Evolutionary conservation across 2,113 vertebrate genomes (phyloP).

Genomic region (Cricetomys ansorgei): DNA sequence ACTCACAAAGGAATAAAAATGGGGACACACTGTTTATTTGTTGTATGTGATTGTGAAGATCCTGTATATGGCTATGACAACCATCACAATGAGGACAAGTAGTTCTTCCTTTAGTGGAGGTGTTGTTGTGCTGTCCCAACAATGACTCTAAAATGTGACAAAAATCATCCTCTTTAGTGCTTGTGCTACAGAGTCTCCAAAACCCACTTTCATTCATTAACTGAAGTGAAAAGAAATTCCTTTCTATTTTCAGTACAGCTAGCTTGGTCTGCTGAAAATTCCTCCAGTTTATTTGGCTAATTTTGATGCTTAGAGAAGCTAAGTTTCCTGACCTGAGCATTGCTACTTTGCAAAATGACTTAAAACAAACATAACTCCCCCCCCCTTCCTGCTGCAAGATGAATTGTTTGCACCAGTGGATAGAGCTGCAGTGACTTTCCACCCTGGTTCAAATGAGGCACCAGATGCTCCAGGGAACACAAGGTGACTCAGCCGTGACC

Average conservation of each 20-base stretch:
- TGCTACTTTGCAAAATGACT: conserved; percentile 7
- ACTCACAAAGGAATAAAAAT: neutral
- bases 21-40: neutral
- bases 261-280: conserved; percentile 21
- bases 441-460: neutral
- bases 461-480: neutral
- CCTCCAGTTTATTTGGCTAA: conserved; percentile 9
- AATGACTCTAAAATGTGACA: neutral
- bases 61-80: neutral
- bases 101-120: neutral
- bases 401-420: neutral
- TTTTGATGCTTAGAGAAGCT: conserved; percentile 34
- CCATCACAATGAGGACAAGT: neutral
- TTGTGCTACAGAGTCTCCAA: neutral
- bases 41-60: neutral
- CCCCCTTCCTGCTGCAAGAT: neutral
- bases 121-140: neutral
- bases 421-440: conserved; percentile 33
- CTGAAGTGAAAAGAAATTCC: neutral
- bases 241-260: conserved; percentile 6
- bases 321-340: conserved; percentile 10
- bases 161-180: neutral
- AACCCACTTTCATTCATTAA: conserved; percentile 28
- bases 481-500: neutral
- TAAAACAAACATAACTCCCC: neutral